phyloP scores from a whole-genome alignment of 2,888 invertebrate genomes.

The Lobophora halterata region DNA sequence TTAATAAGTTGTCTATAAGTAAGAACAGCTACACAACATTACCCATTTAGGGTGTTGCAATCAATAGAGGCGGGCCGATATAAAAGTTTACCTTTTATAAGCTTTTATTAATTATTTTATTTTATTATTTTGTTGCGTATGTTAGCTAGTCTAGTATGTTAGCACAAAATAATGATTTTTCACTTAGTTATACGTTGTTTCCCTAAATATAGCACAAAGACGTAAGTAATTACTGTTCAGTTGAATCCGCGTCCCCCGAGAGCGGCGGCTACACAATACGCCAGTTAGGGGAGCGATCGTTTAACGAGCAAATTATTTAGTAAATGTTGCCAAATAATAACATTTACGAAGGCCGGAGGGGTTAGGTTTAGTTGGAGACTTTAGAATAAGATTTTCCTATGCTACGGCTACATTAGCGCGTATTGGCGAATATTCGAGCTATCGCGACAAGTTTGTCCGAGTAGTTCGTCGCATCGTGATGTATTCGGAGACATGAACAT shows the following conservation, averaged over 20 bases:
- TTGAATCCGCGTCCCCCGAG: slow-evolving; percentile 61
- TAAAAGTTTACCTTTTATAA: too few relatives aligned
- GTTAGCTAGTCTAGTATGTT: not conserved
- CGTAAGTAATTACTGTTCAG: slow-evolving; percentile 69
- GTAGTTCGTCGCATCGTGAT: too few relatives aligned
- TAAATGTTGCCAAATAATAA: slow-evolving; percentile 81
- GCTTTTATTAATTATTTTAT: too few relatives aligned
- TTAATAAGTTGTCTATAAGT: too few relatives aligned
- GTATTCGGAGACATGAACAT: too few relatives aligned
- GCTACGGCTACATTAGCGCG: not conserved
- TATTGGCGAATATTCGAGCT: too few relatives aligned
- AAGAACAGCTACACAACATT: too few relatives aligned
- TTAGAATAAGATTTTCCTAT: slow-evolving; percentile 11
- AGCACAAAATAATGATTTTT: not conserved
- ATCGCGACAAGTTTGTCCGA: too few relatives aligned
- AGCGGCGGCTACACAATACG: slow-evolving; percentile 67
- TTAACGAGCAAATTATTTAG: slow-evolving; percentile 80
- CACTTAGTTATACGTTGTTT: slow-evolving; percentile 1
- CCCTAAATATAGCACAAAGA: slow-evolving; percentile 69
- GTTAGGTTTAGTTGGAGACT: slow-evolving; percentile 8
- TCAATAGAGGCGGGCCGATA: too few relatives aligned
- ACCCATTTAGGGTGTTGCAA: too few relatives aligned
- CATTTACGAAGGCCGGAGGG: slow-evolving; percentile 67
- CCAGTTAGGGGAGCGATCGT: slow-evolving; percentile 75
- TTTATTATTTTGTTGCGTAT: too few relatives aligned